Evolutionary conservation across 2,888 invertebrate genomes (phyloP).

Genomic region (Phalangium opilio): DNA sequence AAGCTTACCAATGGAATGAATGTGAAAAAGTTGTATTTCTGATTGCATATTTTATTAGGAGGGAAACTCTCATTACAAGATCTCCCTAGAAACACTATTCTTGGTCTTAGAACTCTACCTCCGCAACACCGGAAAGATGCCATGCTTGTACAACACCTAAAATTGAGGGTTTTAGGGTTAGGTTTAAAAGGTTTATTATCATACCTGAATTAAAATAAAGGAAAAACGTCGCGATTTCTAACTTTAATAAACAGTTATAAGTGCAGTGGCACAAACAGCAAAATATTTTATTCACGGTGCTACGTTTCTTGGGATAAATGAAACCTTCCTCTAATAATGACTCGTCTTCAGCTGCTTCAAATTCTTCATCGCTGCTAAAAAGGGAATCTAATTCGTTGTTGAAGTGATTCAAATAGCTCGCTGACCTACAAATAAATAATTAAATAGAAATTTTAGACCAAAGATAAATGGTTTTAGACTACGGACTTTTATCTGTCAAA

Average conservation of each 20-base stretch:
- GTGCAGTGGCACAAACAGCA: conserved; percentile 15
- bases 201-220: too few relatives aligned
- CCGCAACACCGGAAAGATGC: conserved; percentile 38
- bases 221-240: background rate
- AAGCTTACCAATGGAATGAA: conserved; percentile 40
- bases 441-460: too few relatives aligned
- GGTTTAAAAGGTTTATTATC: too few relatives aligned
- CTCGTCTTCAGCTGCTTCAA: conserved; percentile 18
- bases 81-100: conserved; percentile 37
- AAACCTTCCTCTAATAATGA: conserved; percentile 15
- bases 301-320: conserved; percentile 9
- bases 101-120: conserved; percentile 43
- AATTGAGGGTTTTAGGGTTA: too few relatives aligned
- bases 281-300: conserved; percentile 13
- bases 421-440: too few relatives aligned
- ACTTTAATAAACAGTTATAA: background rate
- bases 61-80: conserved; percentile 62
- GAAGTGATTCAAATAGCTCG: too few relatives aligned
- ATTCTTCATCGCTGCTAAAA: conserved; percentile 17
- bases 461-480: too few relatives aligned
- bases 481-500: too few relatives aligned
- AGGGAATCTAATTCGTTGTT: background rate
- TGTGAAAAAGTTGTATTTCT: conserved; percentile 73
- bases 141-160: conserved; percentile 59
- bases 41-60: conserved; percentile 89